phyloP scores from a whole-genome alignment of 2,888 invertebrate genomes.

The Ceratothoa steindachneri region DNA sequence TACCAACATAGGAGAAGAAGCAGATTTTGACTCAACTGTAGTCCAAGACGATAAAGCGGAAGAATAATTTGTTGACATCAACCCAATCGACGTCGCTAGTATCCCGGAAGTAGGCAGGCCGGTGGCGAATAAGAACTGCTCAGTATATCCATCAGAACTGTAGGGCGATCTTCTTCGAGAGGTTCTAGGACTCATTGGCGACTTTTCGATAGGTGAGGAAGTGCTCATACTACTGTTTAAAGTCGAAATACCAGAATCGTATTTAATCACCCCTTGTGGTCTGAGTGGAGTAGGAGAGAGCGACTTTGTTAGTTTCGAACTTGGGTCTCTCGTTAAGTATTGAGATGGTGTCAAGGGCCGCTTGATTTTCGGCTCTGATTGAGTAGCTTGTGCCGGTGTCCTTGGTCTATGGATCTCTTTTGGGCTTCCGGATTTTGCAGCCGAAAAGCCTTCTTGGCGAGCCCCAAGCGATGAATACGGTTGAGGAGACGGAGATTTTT shows the following conservation, averaged over 20 bases:
- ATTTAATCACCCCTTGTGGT: slow-evolving; percentile 60
- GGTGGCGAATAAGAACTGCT: background rate
- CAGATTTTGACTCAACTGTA: background rate
- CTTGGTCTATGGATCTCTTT: slow-evolving; percentile 17
- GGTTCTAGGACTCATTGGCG: slow-evolving; percentile 62
- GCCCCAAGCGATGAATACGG: slow-evolving; percentile 56
- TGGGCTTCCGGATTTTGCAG: slow-evolving; percentile 48
- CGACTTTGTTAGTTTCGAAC: slow-evolving; percentile 60
- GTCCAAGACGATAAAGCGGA: background rate
- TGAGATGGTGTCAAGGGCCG: slow-evolving; percentile 31
- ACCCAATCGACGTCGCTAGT: background rate
- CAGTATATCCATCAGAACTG: background rate
- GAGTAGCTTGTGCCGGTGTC: background rate
- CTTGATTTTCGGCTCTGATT: slow-evolving; percentile 25
- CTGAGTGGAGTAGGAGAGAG: slow-evolving; percentile 38
- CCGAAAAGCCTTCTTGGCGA: slow-evolving; percentile 61
- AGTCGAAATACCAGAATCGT: slow-evolving; percentile 79
- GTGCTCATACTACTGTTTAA: slow-evolving; percentile 64
- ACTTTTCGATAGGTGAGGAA: slow-evolving; percentile 73
- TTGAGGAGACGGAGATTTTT: slow-evolving; percentile 21
- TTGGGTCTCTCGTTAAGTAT: slow-evolving; percentile 50
- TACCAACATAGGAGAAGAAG: background rate
- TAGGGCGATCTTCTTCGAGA: background rate
- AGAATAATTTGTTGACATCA: background rate
- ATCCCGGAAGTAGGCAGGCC: background rate